Evolutionary conservation across 2,888 invertebrate species (phyloP).

Genomic region (Erannis defoliaria): DNA sequence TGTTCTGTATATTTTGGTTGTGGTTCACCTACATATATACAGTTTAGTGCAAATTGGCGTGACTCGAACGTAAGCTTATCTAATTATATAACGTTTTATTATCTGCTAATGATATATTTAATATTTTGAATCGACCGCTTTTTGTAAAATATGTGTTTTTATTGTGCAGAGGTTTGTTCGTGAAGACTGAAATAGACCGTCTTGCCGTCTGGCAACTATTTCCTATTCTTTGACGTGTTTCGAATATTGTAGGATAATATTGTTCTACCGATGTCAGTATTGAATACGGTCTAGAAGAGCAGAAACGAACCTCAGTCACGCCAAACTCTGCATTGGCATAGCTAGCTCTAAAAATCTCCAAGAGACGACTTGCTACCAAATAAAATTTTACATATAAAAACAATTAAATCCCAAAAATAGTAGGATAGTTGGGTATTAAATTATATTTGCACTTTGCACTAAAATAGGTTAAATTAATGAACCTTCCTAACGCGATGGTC

Average conservation of each 20-base stretch:
- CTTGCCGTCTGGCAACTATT: background rate
- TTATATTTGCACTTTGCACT: conserved; percentile 69
- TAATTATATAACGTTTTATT: conserved; percentile 7
- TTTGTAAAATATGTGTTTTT: conserved; percentile 6
- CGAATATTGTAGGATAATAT: too few relatives aligned
- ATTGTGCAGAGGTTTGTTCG: conserved; percentile 9
- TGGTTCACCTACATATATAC: conserved; percentile 54
- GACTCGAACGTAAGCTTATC: conserved; percentile 35
- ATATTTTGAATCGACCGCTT: conserved; percentile 8
- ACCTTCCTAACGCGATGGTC: conserved; percentile 47
- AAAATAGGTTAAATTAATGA: conserved; percentile 62
- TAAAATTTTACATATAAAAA: conserved; percentile 55
- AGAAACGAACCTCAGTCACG: conserved; percentile 33
- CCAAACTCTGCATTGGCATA: conserved; percentile 55
- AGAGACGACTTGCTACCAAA: conserved; percentile 57
- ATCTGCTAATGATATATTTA: conserved; percentile 2
- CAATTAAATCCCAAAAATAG: conserved; percentile 58
- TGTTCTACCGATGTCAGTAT: background rate
- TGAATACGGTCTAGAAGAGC: conserved; percentile 5
- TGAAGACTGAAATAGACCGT: conserved; percentile 9
- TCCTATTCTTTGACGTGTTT: background rate
- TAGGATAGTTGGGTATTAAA: conserved; percentile 65
- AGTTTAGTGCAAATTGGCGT: conserved; percentile 48
- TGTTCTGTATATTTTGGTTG: conserved; percentile 71
- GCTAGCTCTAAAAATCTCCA: conserved; percentile 52